These are phyloP conservation scores for Mamestra brassicae DNA, from an alignment of 2,888 invertebrate genomes.

Conservation along the genomic window DNA sequence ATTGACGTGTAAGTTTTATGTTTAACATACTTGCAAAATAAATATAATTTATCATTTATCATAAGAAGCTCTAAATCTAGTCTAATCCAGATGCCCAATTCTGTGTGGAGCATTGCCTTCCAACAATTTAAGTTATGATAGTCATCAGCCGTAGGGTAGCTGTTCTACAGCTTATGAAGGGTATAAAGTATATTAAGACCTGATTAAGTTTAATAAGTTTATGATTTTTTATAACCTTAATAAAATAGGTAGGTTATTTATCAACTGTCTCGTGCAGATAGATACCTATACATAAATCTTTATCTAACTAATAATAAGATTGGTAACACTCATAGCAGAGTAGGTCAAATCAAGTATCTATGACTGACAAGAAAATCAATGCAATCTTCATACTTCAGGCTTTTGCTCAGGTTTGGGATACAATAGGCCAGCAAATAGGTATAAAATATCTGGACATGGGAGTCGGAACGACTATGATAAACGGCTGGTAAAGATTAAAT, in stretches of 20 bases:
- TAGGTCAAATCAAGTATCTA: too few species aligned
- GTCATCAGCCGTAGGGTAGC: background rate
- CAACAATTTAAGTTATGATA: background rate
- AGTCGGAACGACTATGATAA: background rate
- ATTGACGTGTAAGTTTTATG: too few species aligned
- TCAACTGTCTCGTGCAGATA: background rate
- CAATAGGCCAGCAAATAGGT: too few species aligned
- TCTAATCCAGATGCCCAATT: background rate
- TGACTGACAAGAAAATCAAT: too few species aligned
- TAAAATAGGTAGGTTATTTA: background rate
- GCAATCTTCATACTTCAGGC: too few species aligned
- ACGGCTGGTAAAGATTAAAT: background rate
- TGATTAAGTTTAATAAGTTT: slow-evolving; percentile 4
- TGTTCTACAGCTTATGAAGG: slow-evolving; percentile 1
- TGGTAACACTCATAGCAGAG: too few species aligned
- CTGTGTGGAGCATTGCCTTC: background rate
- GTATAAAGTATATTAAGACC: background rate
- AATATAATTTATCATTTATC: too few species aligned
- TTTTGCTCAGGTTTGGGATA: too few species aligned
- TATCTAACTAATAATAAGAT: too few species aligned
- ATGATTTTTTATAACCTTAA: background rate
- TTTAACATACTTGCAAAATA: too few species aligned
- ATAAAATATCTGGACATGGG: background rate
- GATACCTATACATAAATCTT: background rate
- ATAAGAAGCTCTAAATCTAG: background rate